These are phyloP conservation scores for Diglossa cyanea DNA, from an alignment of 2,797 vertebrate genomes.

Conservation along the genomic window DNA sequence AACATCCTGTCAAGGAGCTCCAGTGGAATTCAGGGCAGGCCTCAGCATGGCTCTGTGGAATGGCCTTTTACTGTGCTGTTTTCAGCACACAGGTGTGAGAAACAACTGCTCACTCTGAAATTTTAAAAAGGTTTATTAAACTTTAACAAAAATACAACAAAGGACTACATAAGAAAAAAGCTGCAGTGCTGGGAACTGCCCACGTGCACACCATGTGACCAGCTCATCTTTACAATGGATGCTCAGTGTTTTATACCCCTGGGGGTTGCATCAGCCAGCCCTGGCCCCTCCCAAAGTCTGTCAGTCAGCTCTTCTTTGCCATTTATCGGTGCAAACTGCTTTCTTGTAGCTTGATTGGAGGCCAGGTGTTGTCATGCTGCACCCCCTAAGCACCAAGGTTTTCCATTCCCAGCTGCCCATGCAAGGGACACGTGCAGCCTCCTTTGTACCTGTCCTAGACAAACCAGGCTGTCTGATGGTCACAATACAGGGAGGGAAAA, in stretches of 20 bases:
- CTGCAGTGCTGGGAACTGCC: not conserved
- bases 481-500: too few relatives aligned
- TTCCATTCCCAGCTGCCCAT: not conserved
- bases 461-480: not conserved
- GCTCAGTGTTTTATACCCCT: not conserved
- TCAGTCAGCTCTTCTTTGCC: not conserved
- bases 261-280: not conserved
- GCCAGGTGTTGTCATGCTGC: not conserved
- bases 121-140: not conserved
- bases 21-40: not conserved
- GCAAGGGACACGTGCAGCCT: not conserved
- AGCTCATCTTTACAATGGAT: not conserved
- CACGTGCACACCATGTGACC: not conserved
- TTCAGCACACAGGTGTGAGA: not conserved
- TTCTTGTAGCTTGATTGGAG: not conserved
- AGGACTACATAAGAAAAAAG: not conserved
- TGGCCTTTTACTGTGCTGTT: not conserved
- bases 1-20: rapidly evolving
- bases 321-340: not conserved
- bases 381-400: not conserved
- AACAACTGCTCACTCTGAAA: not conserved
- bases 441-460: not conserved
- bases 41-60: not conserved
- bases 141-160: not conserved
- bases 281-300: not conserved